phyloP scores from a whole-genome alignment of 2,888 invertebrate genomes.

The Margaritifera margaritifera region DNA sequence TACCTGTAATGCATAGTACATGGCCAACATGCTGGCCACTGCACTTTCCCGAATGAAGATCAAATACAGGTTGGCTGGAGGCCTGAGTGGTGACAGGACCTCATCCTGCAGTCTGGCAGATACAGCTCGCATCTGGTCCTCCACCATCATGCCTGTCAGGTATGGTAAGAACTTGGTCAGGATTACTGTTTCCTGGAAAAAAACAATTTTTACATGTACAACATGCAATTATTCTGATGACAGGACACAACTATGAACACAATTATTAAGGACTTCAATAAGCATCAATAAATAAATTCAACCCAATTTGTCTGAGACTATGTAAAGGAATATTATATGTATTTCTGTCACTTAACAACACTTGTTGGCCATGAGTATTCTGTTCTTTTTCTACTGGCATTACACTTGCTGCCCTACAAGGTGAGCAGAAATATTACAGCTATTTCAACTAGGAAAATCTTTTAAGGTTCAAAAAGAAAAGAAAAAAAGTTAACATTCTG shows the following conservation, averaged over 20 bases:
- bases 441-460: no score
- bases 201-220: conserved; percentile 5
- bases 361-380: background rate
- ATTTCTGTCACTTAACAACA: background rate
- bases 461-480: no score
- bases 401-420: background rate
- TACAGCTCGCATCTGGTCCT: conserved; percentile 77
- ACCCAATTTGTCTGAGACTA: background rate
- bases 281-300: no score
- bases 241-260: no score
- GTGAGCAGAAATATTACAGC: no score
- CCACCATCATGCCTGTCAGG: conserved; percentile 91
- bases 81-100: conserved; percentile 78
- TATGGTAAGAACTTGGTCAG: conserved; percentile 96
- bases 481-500: no score
- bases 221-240: background rate
- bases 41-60: conserved; percentile 89
- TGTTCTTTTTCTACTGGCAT: background rate
- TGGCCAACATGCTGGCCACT: conserved; percentile 92
- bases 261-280: background rate
- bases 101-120: conserved; percentile 93
- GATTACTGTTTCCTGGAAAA: conserved; percentile 84
- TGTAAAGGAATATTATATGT: background rate
- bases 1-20: conserved; percentile 84
- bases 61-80: conserved; percentile 86